Evolutionary conservation across 2,888 invertebrate genomes (phyloP).

Genomic region (Ophion ellenae): DNA sequence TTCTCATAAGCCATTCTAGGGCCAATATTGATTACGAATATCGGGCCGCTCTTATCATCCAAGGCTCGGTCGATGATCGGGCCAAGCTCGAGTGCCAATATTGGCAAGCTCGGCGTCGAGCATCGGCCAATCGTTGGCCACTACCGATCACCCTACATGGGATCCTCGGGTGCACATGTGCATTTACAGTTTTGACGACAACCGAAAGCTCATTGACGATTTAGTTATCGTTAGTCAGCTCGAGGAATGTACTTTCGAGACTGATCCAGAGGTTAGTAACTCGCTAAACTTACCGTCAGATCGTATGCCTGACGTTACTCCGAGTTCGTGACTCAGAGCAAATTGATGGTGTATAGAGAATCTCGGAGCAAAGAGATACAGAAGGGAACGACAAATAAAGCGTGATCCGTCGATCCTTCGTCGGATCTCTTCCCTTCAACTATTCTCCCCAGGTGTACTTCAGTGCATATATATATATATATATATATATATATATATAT

Average conservation of each 20-base stretch:
- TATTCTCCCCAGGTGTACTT: slow-evolving; percentile 1
- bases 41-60: too few relatives aligned
- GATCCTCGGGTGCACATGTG: too few relatives aligned
- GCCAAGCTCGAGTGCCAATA: too few relatives aligned
- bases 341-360: slow-evolving; percentile 50
- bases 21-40: too few relatives aligned
- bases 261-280: slow-evolving; percentile 34
- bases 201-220: slow-evolving; percentile 14
- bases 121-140: too few relatives aligned
- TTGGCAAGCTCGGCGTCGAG: too few relatives aligned
- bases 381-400: slow-evolving; percentile 54
- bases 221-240: neutral
- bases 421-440: slow-evolving; percentile 28
- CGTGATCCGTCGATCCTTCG: slow-evolving; percentile 45
- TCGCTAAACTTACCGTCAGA: slow-evolving; percentile 15
- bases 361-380: slow-evolving; percentile 22
- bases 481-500: neutral
- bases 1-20: too few relatives aligned
- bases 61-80: too few relatives aligned
- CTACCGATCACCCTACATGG: too few relatives aligned
- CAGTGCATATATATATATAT: neutral
- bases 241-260: neutral
- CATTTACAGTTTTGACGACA: neutral
- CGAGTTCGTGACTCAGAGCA: slow-evolving; percentile 53
- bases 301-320: slow-evolving; percentile 29